phyloP scores from a whole-genome alignment of 2,888 invertebrate species.

The Hirtodrosophila histrioides region DNA sequence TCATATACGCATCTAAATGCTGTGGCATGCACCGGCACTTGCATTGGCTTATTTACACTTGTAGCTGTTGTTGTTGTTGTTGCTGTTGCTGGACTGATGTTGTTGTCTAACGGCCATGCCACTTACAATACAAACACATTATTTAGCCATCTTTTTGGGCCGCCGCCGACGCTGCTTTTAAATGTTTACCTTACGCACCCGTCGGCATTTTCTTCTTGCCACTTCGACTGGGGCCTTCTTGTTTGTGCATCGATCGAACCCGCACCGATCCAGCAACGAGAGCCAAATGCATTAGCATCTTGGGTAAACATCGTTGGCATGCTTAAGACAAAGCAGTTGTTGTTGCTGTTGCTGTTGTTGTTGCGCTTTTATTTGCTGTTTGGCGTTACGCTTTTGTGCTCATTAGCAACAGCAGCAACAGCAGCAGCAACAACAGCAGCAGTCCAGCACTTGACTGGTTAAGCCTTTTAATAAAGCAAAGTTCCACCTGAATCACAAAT shows the following conservation, averaged over 20 bases:
- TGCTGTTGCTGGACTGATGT: conserved; percentile 17
- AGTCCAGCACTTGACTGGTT: conserved; percentile 48
- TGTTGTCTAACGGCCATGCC: conserved; percentile 65
- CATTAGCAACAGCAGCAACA: conserved; percentile 71
- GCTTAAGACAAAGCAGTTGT: conserved; percentile 73
- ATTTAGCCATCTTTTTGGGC: conserved; percentile 80
- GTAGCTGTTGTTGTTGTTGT: conserved; percentile 34
- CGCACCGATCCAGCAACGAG: conserved; percentile 56
- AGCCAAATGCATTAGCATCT: conserved; percentile 73
- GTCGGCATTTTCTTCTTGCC: conserved; percentile 73
- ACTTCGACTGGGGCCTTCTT: conserved; percentile 47
- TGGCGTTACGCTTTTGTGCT: conserved; percentile 79
- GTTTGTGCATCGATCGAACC: conserved; percentile 57
- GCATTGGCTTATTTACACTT: conserved; percentile 68
- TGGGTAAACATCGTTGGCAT: conserved; percentile 71
- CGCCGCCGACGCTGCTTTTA: conserved; percentile 55
- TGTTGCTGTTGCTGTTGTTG: conserved; percentile 16
- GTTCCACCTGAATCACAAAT: conserved; percentile 7
- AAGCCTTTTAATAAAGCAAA: conserved; percentile 70
- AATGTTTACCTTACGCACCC: conserved; percentile 82
- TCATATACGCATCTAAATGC: conserved; percentile 18
- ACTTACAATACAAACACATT: conserved; percentile 78
- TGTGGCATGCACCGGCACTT: conserved; percentile 29
- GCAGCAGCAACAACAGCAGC: conserved; percentile 32
- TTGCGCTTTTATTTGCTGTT: conserved; percentile 53